phyloP scores from a whole-genome alignment of 2,797 vertebrate genomes.

The Austrolebias charrua region DNA sequence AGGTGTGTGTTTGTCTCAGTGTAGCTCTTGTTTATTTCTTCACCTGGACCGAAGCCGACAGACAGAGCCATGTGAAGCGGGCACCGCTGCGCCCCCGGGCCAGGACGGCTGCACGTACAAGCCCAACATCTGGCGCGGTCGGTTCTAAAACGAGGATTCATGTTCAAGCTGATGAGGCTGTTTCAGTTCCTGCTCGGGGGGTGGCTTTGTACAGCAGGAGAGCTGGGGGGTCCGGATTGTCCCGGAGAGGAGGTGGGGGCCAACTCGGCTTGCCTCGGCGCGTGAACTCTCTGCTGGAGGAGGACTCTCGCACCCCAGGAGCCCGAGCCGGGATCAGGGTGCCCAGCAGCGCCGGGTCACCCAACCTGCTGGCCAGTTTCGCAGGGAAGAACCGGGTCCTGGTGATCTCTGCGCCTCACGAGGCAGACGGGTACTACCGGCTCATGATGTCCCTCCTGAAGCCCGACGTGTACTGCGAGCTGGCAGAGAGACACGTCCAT shows the following conservation, averaged over 20 bases:
- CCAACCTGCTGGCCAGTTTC: constrained; percentile 91
- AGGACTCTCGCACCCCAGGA: constrained; percentile 55
- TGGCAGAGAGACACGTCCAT: constrained; percentile 93
- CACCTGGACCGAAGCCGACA: constrained; percentile 78
- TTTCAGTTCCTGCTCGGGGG: neutral
- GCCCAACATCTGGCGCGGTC: constrained; percentile 50
- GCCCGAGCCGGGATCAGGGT: constrained; percentile 77
- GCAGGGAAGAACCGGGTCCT: constrained; percentile 93
- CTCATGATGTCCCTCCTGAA: constrained; percentile 97
- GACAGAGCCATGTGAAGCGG: constrained; percentile 61
- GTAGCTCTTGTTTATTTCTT: constrained; percentile 78
- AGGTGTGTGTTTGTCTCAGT: constrained; percentile 67
- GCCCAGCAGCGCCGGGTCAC: constrained; percentile 83
- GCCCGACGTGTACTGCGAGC: constrained; percentile 92
- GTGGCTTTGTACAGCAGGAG: constrained; percentile 22
- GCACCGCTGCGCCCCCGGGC: constrained; percentile 33
- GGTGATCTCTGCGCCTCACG: constrained; percentile 93
- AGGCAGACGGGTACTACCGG: constrained; percentile 94
- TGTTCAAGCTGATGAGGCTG: constrained; percentile 63
- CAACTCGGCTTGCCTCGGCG: constrained; percentile 35
- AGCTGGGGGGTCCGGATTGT: constrained; percentile 25
- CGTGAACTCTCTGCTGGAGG: constrained; percentile 17
- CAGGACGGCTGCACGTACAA: constrained; percentile 7
- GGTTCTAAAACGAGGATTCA: constrained; percentile 48
- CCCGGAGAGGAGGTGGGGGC: constrained; percentile 49